Evolutionary conservation across 92 coral and sea anemone species (phyloP).

Genomic region (Siderastrea radians): DNA sequence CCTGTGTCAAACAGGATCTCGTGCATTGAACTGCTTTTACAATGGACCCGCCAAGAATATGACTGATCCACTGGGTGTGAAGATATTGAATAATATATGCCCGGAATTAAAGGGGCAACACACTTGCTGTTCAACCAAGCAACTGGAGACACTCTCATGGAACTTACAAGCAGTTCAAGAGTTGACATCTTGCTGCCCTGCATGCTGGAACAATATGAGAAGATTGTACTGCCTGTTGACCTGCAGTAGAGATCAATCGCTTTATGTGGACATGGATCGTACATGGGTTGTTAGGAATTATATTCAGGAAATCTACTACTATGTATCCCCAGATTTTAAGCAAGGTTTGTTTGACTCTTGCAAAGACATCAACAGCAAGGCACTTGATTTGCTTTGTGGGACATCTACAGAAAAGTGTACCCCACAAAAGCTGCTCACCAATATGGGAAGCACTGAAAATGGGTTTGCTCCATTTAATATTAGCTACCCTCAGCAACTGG

Average conservation of each 20-base stretch:
- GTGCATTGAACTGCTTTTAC: slow-evolving; percentile 84
- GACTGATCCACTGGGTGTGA: slow-evolving; percentile 58
- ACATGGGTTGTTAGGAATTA: not conserved
- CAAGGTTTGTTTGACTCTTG: slow-evolving; percentile 91
- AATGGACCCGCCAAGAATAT: slow-evolving; percentile 88
- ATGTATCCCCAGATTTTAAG: slow-evolving; percentile 70
- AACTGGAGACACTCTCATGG: slow-evolving; percentile 53
- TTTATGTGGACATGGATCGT: slow-evolving; percentile 70
- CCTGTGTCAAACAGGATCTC: slow-evolving; percentile 54
- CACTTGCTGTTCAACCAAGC: slow-evolving; percentile 82
- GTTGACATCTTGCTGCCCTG: slow-evolving; percentile 87
- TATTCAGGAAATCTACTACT: slow-evolving; percentile 54
- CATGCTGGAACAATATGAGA: slow-evolving; percentile 93
- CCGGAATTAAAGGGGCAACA: slow-evolving; percentile 72
- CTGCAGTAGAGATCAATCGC: slow-evolving; percentile 89
- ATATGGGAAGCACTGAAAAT: slow-evolving; percentile 81
- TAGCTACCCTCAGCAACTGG: slow-evolving; percentile 46
- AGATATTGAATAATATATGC: slow-evolving; percentile 69
- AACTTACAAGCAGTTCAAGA: slow-evolving; percentile 73
- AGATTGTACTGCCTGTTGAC: slow-evolving; percentile 85
- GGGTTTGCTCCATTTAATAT: slow-evolving; percentile 80
- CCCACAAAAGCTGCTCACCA: slow-evolving; percentile 65
- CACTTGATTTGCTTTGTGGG: slow-evolving; percentile 84
- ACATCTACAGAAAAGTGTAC: slow-evolving; percentile 79
- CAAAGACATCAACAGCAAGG: slow-evolving; percentile 88